Conservation (phyloP, 2,888 invertebrate genomes). For the Amphipoea lucens region DNA sequence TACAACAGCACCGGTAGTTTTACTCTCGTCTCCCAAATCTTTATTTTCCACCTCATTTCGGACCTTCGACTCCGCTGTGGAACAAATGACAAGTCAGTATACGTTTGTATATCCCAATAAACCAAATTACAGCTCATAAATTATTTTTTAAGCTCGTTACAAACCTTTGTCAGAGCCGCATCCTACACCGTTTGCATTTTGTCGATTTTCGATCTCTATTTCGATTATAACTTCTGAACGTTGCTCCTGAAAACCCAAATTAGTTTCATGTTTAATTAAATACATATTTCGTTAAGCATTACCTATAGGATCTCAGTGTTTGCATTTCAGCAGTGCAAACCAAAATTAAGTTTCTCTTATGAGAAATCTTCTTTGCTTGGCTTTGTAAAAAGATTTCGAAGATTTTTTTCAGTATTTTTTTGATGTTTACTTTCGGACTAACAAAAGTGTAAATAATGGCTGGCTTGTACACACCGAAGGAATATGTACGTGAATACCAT, state of each 20-base stretch:
- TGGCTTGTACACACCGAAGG: not conserved
- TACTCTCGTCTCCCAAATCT: conserved; percentile 60
- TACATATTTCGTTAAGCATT: not conserved
- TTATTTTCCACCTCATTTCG: conserved; percentile 69
- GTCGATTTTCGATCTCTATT: conserved; percentile 90
- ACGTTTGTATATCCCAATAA: not conserved
- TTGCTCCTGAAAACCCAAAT: conserved; percentile 91
- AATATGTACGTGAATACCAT: not conserved
- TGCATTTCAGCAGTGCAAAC: no score
- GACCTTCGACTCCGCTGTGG: conserved; percentile 86
- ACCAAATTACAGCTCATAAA: not conserved
- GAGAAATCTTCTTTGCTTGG: not conserved
- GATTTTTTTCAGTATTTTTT: not conserved
- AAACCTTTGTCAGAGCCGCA: conserved; percentile 88
- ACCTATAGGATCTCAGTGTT: not conserved
- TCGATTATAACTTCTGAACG: conserved; percentile 95
- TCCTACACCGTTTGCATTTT: conserved; percentile 75
- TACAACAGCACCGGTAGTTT: conserved; percentile 77
- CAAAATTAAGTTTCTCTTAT: not conserved
- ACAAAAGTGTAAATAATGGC: not conserved
- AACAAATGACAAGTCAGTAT: conserved; percentile 26
- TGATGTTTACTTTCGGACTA: not conserved
- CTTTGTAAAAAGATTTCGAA: not conserved
- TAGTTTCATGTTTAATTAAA: not conserved
- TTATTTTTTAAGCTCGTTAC: conserved; percentile 5